These are phyloP conservation scores for Vandiemenella viatica DNA, from an alignment of 2,888 invertebrate genomes.

Conservation along the genomic window DNA sequence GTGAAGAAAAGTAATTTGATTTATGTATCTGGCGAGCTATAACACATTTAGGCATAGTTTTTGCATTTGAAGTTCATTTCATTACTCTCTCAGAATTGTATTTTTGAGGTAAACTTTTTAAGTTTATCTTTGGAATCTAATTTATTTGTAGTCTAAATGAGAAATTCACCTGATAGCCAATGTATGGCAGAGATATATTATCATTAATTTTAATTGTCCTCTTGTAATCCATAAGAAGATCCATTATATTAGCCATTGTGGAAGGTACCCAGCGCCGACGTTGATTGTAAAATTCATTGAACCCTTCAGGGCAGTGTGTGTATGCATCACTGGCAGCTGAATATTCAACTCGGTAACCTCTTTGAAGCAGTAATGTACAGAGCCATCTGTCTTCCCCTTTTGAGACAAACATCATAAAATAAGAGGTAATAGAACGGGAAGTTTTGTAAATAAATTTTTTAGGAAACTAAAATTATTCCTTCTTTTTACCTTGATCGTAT, in stretches of 20 bases:
- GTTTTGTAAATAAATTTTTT: background rate
- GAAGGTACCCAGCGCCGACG: constrained; percentile 91
- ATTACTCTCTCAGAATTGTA: background rate
- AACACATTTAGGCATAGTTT: no score
- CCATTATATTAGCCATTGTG: constrained; percentile 87
- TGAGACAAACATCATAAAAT: constrained; percentile 1
- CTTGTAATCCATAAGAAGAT: constrained; percentile 63
- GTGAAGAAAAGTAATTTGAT: no score
- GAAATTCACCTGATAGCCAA: constrained; percentile 47
- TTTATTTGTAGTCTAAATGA: background rate
- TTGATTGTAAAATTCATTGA: constrained; percentile 88
- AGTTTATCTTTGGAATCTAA: background rate
- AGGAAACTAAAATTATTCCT: background rate
- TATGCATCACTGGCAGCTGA: constrained; percentile 90
- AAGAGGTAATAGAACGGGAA: background rate
- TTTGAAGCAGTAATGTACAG: constrained; percentile 78
- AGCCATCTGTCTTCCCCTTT: constrained; percentile 93
- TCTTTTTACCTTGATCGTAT: constrained; percentile 62
- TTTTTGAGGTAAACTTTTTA: background rate
- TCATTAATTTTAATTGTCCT: constrained; percentile 71
- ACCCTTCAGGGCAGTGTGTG: constrained; percentile 86
- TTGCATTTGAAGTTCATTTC: no score
- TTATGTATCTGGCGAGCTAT: no score
- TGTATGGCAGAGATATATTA: constrained; percentile 71
- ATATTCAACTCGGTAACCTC: constrained; percentile 85